phyloP scores from a whole-genome alignment of 2,797 vertebrate genomes.

The Labroides dimidiatus region DNA sequence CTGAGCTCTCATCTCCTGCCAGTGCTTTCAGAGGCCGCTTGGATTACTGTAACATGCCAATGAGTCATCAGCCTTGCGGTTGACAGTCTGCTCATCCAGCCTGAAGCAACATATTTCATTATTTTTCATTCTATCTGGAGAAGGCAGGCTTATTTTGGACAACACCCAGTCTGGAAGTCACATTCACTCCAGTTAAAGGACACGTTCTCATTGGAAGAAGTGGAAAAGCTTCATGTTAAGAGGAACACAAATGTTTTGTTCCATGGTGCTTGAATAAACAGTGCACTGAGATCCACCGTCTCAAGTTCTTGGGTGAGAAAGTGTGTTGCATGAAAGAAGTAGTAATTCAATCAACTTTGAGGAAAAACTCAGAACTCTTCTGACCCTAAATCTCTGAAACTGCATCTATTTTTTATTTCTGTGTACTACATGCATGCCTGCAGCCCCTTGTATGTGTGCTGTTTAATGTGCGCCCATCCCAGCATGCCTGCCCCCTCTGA shows the following conservation, averaged over 20 bases:
- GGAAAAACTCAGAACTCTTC: not conserved
- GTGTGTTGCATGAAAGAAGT: not conserved
- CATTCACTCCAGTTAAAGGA: not conserved
- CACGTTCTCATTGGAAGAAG: slow-evolving; percentile 1
- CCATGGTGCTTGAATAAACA: not conserved
- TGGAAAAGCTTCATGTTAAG: not conserved
- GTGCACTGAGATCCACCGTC: not conserved
- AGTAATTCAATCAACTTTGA: not conserved
- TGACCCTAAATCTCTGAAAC: not conserved
- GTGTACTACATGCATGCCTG: slow-evolving; percentile 8
- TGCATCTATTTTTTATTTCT: slow-evolving; percentile 3
- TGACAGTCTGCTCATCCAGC: slow-evolving; percentile 54
- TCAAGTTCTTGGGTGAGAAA: not conserved
- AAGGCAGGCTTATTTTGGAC: slow-evolving; percentile 22
- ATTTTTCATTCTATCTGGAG: slow-evolving; percentile 20
- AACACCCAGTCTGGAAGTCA: slow-evolving; percentile 4
- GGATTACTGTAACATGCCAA: slow-evolving; percentile 43
- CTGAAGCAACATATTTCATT: slow-evolving; percentile 34
- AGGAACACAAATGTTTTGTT: not conserved
- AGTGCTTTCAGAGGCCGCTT: slow-evolving; percentile 36
- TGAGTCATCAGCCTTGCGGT: slow-evolving; percentile 58
- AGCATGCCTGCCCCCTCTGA: slow-evolving; percentile 77
- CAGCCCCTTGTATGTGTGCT: slow-evolving; percentile 37
- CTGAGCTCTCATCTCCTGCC: slow-evolving; percentile 44
- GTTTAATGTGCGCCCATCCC: slow-evolving; percentile 73